Evolutionary conservation across 2,113 vertebrate genomes (phyloP).

Genomic region (Mirza zaza): DNA sequence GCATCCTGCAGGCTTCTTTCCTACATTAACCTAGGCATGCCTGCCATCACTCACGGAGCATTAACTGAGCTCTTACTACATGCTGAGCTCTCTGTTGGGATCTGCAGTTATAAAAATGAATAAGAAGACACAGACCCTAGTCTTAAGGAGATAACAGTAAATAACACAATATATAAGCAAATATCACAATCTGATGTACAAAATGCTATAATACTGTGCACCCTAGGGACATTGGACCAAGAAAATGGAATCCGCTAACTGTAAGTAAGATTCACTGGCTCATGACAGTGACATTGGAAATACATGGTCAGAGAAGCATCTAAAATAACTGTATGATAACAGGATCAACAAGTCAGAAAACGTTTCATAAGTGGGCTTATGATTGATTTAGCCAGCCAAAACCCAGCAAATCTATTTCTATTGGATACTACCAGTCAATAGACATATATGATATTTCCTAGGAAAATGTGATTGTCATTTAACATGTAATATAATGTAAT

Average conservation of each 20-base stretch:
- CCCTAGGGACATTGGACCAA: not conserved
- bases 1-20: not conserved
- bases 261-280: not conserved
- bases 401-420: constrained; percentile 7
- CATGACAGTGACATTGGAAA: not conserved
- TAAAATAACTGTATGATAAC: not conserved
- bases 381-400: not conserved
- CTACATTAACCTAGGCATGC: not conserved
- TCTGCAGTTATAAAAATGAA: not conserved
- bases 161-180: not conserved
- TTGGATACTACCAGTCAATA: not conserved
- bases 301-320: not conserved
- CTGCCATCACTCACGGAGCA: not conserved
- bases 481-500: constrained; percentile 15
- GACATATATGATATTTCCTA: not conserved
- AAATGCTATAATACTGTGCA: not conserved
- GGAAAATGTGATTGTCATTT: constrained; percentile 10
- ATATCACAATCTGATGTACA: not conserved
- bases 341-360: constrained; percentile 32
- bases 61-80: not conserved
- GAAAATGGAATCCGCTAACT: not conserved
- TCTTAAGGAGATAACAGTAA: not conserved
- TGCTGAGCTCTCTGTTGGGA: not conserved
- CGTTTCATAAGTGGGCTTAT: not conserved
- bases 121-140: not conserved